Base-by-base conservation (phyloP, 2,797 vertebrate species). In the Adrianichthys oophorus region DNA sequence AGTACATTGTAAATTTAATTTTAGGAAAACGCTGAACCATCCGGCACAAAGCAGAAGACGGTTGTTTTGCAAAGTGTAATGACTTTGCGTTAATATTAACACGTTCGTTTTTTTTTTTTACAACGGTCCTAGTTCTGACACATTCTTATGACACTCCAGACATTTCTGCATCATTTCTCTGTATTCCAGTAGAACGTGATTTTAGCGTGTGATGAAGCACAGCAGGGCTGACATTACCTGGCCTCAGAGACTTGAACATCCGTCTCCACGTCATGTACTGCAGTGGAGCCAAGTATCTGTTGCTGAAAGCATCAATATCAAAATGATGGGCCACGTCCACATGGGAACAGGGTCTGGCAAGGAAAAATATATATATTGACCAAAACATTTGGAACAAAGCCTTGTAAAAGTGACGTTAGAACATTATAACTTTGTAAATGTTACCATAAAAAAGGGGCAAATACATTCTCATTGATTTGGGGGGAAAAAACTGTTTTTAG, bases 201-300 rank as follows among this genome's bases (percentile, higher is more conserved):
- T 51, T 53, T n/a, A 62, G 32, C 41, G 56, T 66, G 16, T 62
- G 70, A 60, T 63, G 41, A 59, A 48, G 44, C 43, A 15, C 40
- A 18, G 17, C 15, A 24, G 16, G 57, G 24, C n/a, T 42, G 17
- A 62, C 58, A 70, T 76, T 86, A 89, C 94, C 92, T 41, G 92
- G 92, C 56, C 84, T 80, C 70, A 95, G 73, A 62, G 74, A 87
- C 24, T 52, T 89, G 74, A 94, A 91, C 92, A 95, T 94, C 74
- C 68, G 93, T 44, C 91, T 89, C 95, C 94, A 95, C 65, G 92
- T 78, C 58, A 90, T 90, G 85, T 94, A 95, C 70, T 94, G 94
- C 73, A 95, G 70, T 2, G 94, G 94, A 19, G 88, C 92, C 0
- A 86, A 65, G 73, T 70, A 89, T 78, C 90, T 92, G 80, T 85